Evolutionary conservation across 2,797 vertebrate genomes (phyloP).

Genomic region (Hippopotamyrus pictus): DNA sequence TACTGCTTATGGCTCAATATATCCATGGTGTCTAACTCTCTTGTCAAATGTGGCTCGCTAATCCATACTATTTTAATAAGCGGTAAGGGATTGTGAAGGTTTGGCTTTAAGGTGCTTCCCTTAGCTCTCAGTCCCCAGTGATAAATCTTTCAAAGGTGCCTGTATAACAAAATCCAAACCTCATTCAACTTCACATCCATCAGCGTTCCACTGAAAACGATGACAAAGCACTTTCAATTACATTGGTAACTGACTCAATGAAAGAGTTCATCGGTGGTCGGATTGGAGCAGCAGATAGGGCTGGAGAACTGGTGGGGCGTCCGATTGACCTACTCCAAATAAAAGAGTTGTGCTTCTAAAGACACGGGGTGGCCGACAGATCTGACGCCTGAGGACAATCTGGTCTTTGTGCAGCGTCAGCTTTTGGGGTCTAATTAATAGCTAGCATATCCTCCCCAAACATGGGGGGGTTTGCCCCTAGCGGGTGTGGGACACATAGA

Average conservation of each 20-base stretch:
- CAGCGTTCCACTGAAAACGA: constrained; percentile 83
- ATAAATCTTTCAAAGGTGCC: constrained; percentile 77
- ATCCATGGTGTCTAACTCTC: background rate
- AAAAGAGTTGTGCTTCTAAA: constrained; percentile 54
- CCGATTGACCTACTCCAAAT: constrained; percentile 58
- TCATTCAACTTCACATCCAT: constrained; percentile 89
- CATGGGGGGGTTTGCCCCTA: background rate
- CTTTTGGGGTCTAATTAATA: constrained; percentile 69
- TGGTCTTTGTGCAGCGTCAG: constrained; percentile 68
- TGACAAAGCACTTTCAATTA: constrained; percentile 85
- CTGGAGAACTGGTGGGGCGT: constrained; percentile 53
- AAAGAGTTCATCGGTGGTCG: constrained; percentile 69
- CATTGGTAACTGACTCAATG: constrained; percentile 71
- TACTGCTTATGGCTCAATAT: background rate
- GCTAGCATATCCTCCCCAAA: constrained; percentile 62
- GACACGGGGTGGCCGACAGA: constrained; percentile 58
- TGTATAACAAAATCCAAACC: constrained; percentile 87
- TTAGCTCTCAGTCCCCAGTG: constrained; percentile 68
- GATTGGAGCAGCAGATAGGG: constrained; percentile 36
- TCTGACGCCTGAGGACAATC: constrained; percentile 63
- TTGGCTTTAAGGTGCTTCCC: constrained; percentile 69
- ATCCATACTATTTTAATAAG: constrained; percentile 41
- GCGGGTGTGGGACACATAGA: background rate
- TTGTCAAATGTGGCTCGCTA: background rate
- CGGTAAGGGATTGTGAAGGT: constrained; percentile 59